Conservation (phyloP, 1,140 invertebrate species). For the Phocides pigmalion region DNA sequence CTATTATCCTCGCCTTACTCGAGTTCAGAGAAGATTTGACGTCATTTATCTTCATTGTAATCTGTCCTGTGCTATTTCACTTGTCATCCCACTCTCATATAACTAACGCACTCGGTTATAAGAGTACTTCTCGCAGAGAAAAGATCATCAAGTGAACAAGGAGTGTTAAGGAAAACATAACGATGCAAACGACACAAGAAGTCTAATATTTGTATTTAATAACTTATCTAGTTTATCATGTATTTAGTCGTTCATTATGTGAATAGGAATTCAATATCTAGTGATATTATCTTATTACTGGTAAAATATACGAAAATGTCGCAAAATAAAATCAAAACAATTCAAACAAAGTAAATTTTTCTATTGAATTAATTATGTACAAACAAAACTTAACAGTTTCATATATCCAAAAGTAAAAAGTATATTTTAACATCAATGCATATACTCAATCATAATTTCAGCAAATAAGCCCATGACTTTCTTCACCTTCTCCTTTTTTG, state of each 20-base stretch:
- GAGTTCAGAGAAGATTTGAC: conserved; percentile 12
- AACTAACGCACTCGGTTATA: conserved; percentile 4
- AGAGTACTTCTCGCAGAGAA: not conserved
- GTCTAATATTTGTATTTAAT: too few relatives aligned
- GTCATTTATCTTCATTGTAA: conserved; percentile 14
- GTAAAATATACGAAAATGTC: too few relatives aligned
- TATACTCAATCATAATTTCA: conserved; percentile 65
- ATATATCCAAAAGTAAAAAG: not conserved
- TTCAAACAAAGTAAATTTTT: not conserved
- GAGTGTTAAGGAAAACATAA: not conserved
- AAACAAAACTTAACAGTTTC: not conserved
- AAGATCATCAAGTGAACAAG: conserved; percentile 2
- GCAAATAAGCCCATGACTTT: conserved; percentile 55
- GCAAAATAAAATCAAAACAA: too few relatives aligned
- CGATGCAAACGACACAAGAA: too few relatives aligned
- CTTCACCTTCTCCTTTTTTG: conserved; percentile 56
- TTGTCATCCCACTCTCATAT: conserved; percentile 11
- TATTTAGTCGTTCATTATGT: too few relatives aligned
- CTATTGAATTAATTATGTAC: not conserved
- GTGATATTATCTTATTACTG: too few relatives aligned
- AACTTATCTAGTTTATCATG: too few relatives aligned
- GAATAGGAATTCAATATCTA: too few relatives aligned
- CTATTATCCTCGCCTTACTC: conserved; percentile 6
- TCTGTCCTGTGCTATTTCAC: conserved; percentile 13
- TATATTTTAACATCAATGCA: conserved; percentile 30